Evolutionary conservation across 2,888 invertebrate species (phyloP).

Genomic region (Nomada flava): DNA sequence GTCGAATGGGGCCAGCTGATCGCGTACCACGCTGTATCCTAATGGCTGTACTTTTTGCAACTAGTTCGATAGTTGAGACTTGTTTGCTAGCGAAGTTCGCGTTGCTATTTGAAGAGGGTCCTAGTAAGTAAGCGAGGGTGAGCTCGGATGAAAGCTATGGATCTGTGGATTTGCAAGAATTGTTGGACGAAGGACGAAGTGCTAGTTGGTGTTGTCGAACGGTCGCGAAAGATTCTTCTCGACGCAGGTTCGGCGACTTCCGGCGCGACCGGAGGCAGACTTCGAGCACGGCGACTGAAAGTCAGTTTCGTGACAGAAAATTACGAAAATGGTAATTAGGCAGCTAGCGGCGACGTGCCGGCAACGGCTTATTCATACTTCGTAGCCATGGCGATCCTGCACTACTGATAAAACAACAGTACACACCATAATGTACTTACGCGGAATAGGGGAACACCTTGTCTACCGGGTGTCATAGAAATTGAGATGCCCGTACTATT

Average conservation of each 20-base stretch:
- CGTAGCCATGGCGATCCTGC: conserved; percentile 83
- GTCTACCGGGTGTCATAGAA: conserved; percentile 74
- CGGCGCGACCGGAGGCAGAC: conserved; percentile 35
- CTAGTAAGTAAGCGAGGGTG: too few relatives aligned
- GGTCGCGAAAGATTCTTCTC: conserved; percentile 23
- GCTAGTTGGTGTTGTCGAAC: too few relatives aligned
- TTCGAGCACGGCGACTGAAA: conserved; percentile 45
- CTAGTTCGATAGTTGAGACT: conserved; percentile 62
- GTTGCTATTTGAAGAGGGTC: too few relatives aligned
- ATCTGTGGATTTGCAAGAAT: conserved; percentile 13
- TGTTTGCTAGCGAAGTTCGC: neutral
- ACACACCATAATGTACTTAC: conserved; percentile 78
- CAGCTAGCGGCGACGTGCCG: conserved; percentile 72
- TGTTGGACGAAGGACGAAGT: neutral
- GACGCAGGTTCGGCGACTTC: neutral
- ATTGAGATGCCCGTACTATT: conserved; percentile 37
- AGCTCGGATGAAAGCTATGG: neutral
- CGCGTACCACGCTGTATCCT: conserved; percentile 69
- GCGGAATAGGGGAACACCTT: conserved; percentile 77
- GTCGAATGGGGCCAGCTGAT: conserved; percentile 78
- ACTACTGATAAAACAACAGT: conserved; percentile 84
- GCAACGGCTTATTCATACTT: conserved; percentile 79
- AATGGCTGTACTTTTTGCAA: conserved; percentile 73
- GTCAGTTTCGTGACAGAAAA: conserved; percentile 74
- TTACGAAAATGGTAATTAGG: conserved; percentile 81